A percentile compares a stretch with the other conserved stretches of the same genome.
phyloP scores from a whole-genome alignment of 2,797 vertebrate species.

The Prunella strophiata region DNA sequence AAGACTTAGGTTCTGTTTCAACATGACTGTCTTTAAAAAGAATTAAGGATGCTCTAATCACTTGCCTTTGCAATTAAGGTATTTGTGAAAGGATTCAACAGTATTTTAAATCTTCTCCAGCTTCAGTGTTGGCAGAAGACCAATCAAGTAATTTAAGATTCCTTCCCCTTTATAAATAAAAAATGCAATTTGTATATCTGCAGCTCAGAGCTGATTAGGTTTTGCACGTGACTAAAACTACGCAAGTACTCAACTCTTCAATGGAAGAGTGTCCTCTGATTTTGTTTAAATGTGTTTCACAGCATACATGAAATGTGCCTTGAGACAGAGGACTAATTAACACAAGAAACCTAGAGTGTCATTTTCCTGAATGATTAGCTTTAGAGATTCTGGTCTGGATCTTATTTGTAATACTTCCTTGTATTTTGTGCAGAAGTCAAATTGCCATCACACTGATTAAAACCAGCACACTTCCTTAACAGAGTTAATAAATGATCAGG shows the following conservation, averaged over 20 bases:
- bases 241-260: background rate
- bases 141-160: background rate
- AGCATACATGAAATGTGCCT: background rate
- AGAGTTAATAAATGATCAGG: background rate
- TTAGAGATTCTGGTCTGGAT: background rate
- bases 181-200: background rate
- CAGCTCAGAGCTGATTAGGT: background rate
- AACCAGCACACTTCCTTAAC: background rate
- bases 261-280: background rate
- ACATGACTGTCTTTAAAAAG: background rate
- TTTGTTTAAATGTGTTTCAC: background rate
- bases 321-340: background rate
- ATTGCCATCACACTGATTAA: background rate
- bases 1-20: background rate
- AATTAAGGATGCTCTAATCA: background rate
- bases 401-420: background rate
- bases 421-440: background rate
- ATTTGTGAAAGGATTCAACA: background rate
- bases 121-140: background rate
- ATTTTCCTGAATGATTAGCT: background rate
- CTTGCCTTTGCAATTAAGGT: background rate
- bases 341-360: background rate
- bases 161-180: background rate
- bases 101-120: background rate
- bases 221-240: background rate